Conservation (phyloP, 1,140 invertebrate genomes). For the Drosophila watanabei region DNA sequence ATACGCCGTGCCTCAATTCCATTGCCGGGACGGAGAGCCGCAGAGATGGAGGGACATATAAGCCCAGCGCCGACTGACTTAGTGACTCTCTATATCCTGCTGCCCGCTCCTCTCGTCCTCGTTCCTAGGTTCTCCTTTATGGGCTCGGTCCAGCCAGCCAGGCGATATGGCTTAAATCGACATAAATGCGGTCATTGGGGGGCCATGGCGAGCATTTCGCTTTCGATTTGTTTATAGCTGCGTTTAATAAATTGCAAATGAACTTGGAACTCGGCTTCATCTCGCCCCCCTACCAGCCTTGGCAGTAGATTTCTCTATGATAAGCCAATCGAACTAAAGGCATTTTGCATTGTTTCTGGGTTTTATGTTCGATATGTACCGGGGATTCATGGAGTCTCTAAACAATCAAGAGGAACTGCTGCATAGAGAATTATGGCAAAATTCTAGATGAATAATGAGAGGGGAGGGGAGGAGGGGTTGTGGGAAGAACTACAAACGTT, state of each 20-base stretch:
- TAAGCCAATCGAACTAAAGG: slow-evolving; percentile 36
- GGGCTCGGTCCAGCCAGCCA: slow-evolving; percentile 34
- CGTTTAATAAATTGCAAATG: slow-evolving; percentile 79
- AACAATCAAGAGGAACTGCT: slow-evolving; percentile 31
- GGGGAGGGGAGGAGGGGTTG: background rate
- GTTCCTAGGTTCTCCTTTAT: slow-evolving; percentile 7
- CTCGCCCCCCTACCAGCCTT: background rate
- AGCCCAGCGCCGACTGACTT: slow-evolving; percentile 55
- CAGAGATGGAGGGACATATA: slow-evolving; percentile 19
- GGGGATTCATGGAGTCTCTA: slow-evolving; percentile 12
- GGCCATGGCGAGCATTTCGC: slow-evolving; percentile 56
- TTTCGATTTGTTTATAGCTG: slow-evolving; percentile 79
- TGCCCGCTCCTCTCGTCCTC: background rate
- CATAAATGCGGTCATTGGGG: slow-evolving; percentile 69
- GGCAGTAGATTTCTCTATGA: slow-evolving; percentile 34
- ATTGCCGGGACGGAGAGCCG: slow-evolving; percentile 45
- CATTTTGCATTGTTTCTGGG: slow-evolving; percentile 48
- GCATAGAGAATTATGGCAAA: slow-evolving; percentile 11
- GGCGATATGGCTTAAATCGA: slow-evolving; percentile 66
- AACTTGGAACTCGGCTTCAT: slow-evolving; percentile 50
- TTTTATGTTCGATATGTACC: slow-evolving; percentile 13
- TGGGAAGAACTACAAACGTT: background rate
- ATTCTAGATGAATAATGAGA: slow-evolving; percentile 12
- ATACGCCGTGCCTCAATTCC: slow-evolving; percentile 74
- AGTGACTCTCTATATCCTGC: slow-evolving; percentile 55